Base-by-base conservation (phyloP, 1,140 invertebrate species). In the Achroia grisella region DNA sequence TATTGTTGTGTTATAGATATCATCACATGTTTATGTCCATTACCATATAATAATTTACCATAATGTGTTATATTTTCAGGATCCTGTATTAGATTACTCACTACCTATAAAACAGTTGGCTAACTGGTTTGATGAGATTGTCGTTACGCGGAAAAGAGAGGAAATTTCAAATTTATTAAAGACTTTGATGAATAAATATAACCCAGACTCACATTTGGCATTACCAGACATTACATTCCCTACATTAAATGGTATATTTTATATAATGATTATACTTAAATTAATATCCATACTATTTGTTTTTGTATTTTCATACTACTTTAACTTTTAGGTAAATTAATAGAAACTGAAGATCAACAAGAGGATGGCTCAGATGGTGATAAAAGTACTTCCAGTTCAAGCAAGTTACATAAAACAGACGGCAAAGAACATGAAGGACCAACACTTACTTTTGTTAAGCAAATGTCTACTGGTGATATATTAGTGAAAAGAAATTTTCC, bases 91-190 rank as follows among this genome's bases (percentile, higher is more conserved):
- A 48, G 90, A 94, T 81, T 95, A 93, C 57, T 73, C 86, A 11
- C 77, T 94, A 39, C 93, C 93, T 36, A 94, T 95, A 50, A 92
- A 91, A 77, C 89, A 91, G 34, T 74, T 95, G 23, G 89, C 89
- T 47, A 89, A 89, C 64, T 95, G 93, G 94, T 95, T 95, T 61
- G 90, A 93, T 58, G 91, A 93, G 66, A 90, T 94, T 15, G 84
- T 91, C 0, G 93, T 94, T 0, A 93, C 91, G 1, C 87, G 90
- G 36, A 95, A 95, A 86, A 80, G 94, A 29, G 93, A 94, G 81
- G 92, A 94, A 48, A 90, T 95, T 42, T 91, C 92, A n/a, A 88
- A 89, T 45, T 71, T 95, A 29, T 79, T 95, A n/a, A 90, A 91
- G 64, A 72, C 84, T 32, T 71, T 94, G 9, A 93, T 94, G 90